Evolutionary conservation across 2,888 invertebrate species (phyloP).

Genomic region (Cerastoderma edule): DNA sequence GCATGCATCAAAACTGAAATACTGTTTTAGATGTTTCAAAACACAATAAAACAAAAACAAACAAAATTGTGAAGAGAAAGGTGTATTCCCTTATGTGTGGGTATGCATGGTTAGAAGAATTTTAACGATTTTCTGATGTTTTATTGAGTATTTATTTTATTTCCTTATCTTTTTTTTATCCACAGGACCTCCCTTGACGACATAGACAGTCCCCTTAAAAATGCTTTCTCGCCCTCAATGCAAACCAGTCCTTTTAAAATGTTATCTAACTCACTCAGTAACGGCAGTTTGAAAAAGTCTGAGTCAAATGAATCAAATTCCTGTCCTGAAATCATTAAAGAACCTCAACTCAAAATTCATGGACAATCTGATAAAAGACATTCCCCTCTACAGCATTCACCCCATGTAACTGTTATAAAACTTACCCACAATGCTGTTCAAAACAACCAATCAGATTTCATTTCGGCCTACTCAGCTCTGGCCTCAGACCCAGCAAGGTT

Average conservation of each 20-base stretch:
- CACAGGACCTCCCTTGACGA: constrained; percentile 24
- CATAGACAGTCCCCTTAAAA: constrained; percentile 19
- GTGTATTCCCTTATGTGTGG: too few relatives aligned
- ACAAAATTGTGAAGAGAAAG: too few relatives aligned
- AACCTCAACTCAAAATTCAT: too few relatives aligned
- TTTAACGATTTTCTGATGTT: too few relatives aligned
- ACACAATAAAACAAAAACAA: too few relatives aligned
- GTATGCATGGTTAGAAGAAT: too few relatives aligned
- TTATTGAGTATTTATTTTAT: too few relatives aligned
- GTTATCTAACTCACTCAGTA: constrained; percentile 21
- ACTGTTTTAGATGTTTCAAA: too few relatives aligned
- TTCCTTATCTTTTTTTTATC: too few relatives aligned
- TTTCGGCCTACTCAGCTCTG: constrained; percentile 13
- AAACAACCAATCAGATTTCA: constrained; percentile 10
- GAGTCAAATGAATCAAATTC: not conserved
- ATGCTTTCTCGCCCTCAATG: constrained; percentile 42
- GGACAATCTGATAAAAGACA: constrained; percentile 1
- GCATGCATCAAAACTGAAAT: too few relatives aligned
- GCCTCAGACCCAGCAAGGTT: constrained; percentile 9
- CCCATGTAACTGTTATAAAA: constrained; percentile 8
- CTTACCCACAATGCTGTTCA: constrained; percentile 4
- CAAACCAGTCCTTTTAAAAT: constrained; percentile 42
- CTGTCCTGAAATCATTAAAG: not conserved
- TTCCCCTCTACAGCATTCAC: not conserved
- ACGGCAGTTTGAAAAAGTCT: not conserved